Conservation (phyloP, 2,797 vertebrate genomes). For the Hydrophis major region DNA sequence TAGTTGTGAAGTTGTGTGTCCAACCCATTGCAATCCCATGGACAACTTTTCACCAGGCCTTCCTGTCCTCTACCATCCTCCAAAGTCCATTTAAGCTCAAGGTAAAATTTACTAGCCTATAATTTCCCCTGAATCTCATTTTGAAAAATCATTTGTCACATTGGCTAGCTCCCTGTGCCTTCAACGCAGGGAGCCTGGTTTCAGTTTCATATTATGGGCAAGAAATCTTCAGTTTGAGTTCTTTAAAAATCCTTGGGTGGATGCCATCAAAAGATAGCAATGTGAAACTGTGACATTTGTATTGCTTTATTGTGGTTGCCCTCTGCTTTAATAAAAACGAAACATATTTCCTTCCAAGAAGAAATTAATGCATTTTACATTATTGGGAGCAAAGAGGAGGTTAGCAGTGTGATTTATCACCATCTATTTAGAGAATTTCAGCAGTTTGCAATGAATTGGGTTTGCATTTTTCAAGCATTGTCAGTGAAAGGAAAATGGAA, state of each 20-base stretch:
- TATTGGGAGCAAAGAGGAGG: neutral
- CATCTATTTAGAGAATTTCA: neutral
- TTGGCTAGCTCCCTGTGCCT: neutral
- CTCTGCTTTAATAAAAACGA: neutral
- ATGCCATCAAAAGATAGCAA: neutral
- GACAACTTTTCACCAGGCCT: no score
- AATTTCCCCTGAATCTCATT: neutral
- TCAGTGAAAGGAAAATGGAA: neutral
- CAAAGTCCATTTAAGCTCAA: no score
- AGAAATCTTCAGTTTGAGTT: neutral
- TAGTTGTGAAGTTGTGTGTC: no score
- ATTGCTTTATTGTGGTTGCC: neutral
- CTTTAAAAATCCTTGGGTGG: neutral
- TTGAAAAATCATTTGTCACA: neutral
- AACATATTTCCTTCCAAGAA: neutral
- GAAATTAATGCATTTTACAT: neutral
- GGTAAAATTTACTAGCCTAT: neutral
- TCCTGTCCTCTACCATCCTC: no score
- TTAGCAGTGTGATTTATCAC: neutral
- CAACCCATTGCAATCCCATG: no score
- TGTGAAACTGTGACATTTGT: neutral
- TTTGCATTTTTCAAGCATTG: neutral
- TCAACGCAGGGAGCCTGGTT: neutral
- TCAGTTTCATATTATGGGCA: neutral
- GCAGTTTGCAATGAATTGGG: neutral